Evolutionary conservation across 2,113 vertebrate species (phyloP).

Genomic region (Tyto alba): DNA sequence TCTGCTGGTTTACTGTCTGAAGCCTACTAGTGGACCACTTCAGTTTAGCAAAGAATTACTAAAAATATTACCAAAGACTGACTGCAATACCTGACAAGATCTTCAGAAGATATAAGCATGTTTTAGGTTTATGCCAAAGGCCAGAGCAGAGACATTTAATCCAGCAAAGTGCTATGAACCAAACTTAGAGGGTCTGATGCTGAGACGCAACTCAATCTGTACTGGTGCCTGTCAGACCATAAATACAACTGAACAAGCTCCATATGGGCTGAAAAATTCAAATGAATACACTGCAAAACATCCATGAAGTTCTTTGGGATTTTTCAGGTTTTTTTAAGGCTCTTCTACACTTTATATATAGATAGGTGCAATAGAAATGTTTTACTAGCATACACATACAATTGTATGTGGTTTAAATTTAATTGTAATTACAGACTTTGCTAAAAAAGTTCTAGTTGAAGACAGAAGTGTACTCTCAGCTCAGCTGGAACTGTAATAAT

Average conservation of each 20-base stretch:
- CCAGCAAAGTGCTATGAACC: not conserved
- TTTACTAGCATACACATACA: not conserved
- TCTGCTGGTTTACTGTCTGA: not conserved
- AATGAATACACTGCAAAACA: not conserved
- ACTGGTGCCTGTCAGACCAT: not conserved
- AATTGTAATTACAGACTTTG: not conserved
- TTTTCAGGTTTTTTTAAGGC: not conserved
- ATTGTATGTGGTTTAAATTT: not conserved
- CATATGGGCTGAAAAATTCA: not conserved
- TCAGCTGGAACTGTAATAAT: not conserved
- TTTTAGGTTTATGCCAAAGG: not conserved
- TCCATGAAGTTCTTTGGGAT: not conserved
- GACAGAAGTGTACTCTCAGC: not conserved
- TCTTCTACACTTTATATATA: not conserved
- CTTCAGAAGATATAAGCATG: not conserved
- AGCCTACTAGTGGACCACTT: not conserved
- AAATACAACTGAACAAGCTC: not conserved
- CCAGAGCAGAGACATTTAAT: not conserved
- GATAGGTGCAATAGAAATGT: not conserved
- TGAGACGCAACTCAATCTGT: not conserved
- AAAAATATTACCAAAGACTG: not conserved
- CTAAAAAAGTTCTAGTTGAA: not conserved
- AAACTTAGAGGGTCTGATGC: accelerated
- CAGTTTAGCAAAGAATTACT: not conserved
- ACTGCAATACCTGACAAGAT: not conserved